A percentile compares a stretch with the other conserved stretches of the same genome.
These are phyloP conservation scores for Ceratotherium simum DNA, from an alignment of 2,113 vertebrate genomes.

Conservation along the genomic window DNA sequence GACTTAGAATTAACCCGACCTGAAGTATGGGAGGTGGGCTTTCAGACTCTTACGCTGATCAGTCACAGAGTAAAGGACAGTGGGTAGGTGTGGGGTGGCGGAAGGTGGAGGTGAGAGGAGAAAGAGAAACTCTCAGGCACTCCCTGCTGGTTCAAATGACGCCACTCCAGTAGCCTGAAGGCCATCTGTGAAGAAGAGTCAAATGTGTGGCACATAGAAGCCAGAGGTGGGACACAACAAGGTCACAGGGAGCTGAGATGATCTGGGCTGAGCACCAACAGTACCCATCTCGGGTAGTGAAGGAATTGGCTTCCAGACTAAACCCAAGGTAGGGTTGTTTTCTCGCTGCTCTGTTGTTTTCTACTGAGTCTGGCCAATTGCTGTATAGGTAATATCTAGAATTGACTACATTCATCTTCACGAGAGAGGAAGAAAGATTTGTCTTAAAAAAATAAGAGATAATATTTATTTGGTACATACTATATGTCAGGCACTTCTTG, in stretches of 20 bases:
- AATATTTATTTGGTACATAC: neutral
- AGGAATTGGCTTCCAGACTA: neutral
- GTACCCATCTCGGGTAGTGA: neutral
- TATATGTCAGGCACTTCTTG: neutral
- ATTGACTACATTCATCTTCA: neutral
- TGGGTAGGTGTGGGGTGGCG: neutral
- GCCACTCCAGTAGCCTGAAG: neutral
- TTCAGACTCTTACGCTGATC: fast-evolving
- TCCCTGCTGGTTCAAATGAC: neutral
- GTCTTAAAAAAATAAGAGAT: neutral
- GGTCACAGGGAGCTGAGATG: neutral
- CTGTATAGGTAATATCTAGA: neutral
- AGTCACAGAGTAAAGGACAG: neutral
- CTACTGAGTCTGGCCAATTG: neutral
- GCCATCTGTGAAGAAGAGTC: neutral
- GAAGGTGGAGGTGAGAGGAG: neutral
- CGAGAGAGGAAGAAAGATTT: neutral
- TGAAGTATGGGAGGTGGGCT: neutral
- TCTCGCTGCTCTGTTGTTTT: neutral
- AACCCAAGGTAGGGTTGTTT: neutral
- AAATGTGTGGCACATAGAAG: neutral
- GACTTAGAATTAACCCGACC: neutral
- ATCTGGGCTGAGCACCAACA: neutral
- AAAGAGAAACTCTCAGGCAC: neutral
- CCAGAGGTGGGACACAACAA: no score